phyloP scores from a whole-genome alignment of 2,888 invertebrate genomes.

The Eupithecia dodoneata region DNA sequence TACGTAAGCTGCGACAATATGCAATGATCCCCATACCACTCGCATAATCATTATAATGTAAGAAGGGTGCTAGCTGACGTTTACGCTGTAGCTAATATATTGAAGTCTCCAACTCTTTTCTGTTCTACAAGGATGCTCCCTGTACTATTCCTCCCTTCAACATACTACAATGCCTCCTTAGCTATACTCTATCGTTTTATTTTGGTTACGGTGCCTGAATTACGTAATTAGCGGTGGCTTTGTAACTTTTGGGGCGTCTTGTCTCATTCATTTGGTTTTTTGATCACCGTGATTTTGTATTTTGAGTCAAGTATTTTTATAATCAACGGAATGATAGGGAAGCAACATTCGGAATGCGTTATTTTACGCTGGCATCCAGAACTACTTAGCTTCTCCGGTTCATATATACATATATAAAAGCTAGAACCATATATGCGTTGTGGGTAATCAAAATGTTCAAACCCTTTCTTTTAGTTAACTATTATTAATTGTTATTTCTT shows the following conservation, averaged over 20 bases:
- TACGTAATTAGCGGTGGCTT: conserved; percentile 79
- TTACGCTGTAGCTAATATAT: neutral
- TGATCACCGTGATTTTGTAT: conserved; percentile 2
- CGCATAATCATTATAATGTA: neutral
- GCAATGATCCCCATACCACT: neutral
- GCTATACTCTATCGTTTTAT: conserved; percentile 66
- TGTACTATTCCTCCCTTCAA: conserved; percentile 65
- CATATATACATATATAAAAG: too few relatives aligned
- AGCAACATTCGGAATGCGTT: neutral
- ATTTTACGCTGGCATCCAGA: neutral
- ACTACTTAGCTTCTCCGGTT: neutral
- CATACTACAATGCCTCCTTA: conserved; percentile 63
- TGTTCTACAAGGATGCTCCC: conserved; percentile 34
- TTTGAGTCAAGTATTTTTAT: neutral
- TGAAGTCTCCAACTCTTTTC: conserved; percentile 26
- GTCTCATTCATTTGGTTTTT: conserved; percentile 49
- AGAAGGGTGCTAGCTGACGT: neutral
- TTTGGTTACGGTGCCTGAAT: conserved; percentile 78
- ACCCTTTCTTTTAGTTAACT: too few relatives aligned
- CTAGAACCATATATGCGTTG: too few relatives aligned
- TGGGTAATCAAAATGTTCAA: too few relatives aligned
- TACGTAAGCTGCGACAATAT: neutral
- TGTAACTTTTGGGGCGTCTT: conserved; percentile 66
- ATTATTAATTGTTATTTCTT: too few relatives aligned
- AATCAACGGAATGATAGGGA: neutral